phyloP scores from a whole-genome alignment of 2,113 vertebrate species.

The Leucosticte australis region DNA sequence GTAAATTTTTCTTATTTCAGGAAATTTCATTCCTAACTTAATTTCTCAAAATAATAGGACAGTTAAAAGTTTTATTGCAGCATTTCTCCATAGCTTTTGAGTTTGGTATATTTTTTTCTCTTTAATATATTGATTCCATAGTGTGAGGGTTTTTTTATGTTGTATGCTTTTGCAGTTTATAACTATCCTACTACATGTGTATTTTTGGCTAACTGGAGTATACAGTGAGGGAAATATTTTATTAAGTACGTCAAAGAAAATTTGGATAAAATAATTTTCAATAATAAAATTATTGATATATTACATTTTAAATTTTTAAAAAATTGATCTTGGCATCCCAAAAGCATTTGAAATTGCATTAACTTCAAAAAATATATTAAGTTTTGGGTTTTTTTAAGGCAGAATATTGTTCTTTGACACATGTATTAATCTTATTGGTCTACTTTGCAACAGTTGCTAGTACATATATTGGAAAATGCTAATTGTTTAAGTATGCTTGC shows the following conservation, averaged over 20 bases:
- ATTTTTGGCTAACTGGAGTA: not conserved
- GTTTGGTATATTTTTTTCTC: not conserved
- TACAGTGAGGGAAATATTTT: not conserved
- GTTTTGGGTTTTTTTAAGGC: not conserved
- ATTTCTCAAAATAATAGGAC: not conserved
- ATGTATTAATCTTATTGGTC: not conserved
- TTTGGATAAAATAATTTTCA: not conserved
- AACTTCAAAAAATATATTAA: not conserved
- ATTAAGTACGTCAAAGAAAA: not conserved
- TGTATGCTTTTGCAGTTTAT: not conserved
- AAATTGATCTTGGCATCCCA: not conserved
- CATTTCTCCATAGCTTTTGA: not conserved
- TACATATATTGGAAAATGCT: not conserved
- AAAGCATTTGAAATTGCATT: not conserved
- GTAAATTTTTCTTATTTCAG: not conserved
- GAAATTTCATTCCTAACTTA: not conserved
- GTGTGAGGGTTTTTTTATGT: not conserved
- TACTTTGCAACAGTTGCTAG: not conserved
- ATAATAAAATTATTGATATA: not conserved
- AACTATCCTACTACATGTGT: not conserved
- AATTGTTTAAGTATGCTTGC: not conserved
- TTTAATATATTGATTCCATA: not conserved
- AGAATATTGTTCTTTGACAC: not conserved
- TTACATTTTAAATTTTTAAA: not conserved
- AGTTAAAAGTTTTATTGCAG: not conserved